Evolutionary conservation across 2,888 invertebrate species (phyloP).

Genomic region (Thysanoteuthis rhombus): DNA sequence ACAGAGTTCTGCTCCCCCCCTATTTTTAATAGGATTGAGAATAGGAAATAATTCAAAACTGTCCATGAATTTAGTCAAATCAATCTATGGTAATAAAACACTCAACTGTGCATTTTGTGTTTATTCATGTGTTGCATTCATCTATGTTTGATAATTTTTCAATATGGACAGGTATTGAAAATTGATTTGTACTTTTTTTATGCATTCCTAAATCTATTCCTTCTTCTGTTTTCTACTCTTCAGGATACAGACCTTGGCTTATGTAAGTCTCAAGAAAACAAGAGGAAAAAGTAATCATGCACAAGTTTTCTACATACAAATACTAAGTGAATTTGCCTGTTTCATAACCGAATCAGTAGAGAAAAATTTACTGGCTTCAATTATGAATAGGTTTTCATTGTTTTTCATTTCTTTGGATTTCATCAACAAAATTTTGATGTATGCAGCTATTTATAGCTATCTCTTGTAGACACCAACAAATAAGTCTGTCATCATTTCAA

Average conservation of each 20-base stretch:
- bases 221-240: background rate
- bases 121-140: too few relatives aligned
- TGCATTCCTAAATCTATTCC: background rate
- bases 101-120: too few relatives aligned
- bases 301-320: too few relatives aligned
- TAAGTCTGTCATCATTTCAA: background rate
- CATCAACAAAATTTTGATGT: background rate
- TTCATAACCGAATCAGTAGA: background rate
- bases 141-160: background rate
- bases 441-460: background rate
- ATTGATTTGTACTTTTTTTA: background rate
- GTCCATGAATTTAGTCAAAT: too few relatives aligned
- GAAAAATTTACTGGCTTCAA: background rate
- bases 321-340: too few relatives aligned
- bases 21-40: too few relatives aligned
- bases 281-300: too few relatives aligned
- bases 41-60: too few relatives aligned
- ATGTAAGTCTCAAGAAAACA: fast-evolving
- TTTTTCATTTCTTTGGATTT: background rate
- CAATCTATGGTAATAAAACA: too few relatives aligned
- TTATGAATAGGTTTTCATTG: background rate
- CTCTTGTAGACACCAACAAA: background rate
- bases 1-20: too few relatives aligned
- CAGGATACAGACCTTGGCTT: too few relatives aligned
- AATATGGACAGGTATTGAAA: background rate